Evolutionary conservation across 2,797 vertebrate genomes (phyloP), one percentile per base, ranked within the genome.

Genomic region (Scleropages formosus): DNA sequence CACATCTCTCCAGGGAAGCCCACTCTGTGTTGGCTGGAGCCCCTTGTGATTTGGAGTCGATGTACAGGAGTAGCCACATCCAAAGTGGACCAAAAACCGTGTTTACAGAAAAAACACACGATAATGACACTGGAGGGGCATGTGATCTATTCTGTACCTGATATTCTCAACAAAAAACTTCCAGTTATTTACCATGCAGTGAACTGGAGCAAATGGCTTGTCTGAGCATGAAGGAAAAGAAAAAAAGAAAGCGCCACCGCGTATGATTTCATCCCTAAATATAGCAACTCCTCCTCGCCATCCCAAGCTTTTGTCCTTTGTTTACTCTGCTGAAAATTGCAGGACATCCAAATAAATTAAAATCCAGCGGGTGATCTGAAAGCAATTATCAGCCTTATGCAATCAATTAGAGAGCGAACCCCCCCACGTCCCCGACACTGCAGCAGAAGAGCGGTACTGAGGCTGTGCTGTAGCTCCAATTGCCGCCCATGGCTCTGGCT

Each of bases 191-290:
- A 46, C 68, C 44, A 22, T 49, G 44, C 68, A 68, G 47, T 68
- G 66, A 68, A n/a, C 66, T 68, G 46, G 15, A 68, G 22, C 49
- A 44, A 68, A 51, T 22, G 66, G n/a, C 66, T 24, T 26, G 44
- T 67, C 65, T 46, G n/a, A 67, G 12, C 15, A 26, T 20, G 46
- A 47, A 47, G n/a, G n/a, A 49, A 4, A 16, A 31, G 44, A 16
- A 10, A 47, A 51, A 9, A 47, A 47, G 68, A 47, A 20, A 22
- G 20, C 39, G 2, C 39, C 31, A 31, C 39, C 6, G 31, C 39
- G 31, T 39, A 39, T 68, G 3, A 49, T 47, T 67, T 20, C 11
- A 49, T n/a, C 67, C 44, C 65, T 67, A 68, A 68, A 68, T 68
- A 49, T 68, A 49, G 39, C 66, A 44, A 68, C 49, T 49, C 47